Evolutionary conservation across 2,797 vertebrate species (phyloP).

Genomic region (Scomberomorus guttatus): DNA sequence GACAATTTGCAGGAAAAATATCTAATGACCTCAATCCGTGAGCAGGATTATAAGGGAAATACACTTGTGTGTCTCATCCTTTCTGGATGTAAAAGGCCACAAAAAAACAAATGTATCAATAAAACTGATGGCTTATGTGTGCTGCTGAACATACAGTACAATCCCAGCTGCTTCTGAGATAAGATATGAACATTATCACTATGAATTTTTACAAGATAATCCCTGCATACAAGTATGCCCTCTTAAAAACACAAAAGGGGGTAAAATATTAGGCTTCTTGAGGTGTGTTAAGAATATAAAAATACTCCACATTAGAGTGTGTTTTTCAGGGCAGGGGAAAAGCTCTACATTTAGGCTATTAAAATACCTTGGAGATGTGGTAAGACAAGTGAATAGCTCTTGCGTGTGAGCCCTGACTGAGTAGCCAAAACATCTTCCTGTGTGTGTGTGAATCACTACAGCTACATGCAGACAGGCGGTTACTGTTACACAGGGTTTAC

Average conservation of each 20-base stretch:
- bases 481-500: constrained; percentile 46
- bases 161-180: not conserved
- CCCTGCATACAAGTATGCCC: too few species aligned
- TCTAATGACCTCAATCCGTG: constrained; percentile 6
- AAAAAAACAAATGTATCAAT: constrained; percentile 37
- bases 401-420: constrained; percentile 15
- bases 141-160: too few species aligned
- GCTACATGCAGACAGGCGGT: constrained; percentile 21
- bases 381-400: constrained; percentile 16
- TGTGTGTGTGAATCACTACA: constrained; percentile 32
- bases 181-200: not conserved
- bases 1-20: not conserved
- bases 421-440: constrained; percentile 25
- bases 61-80: constrained; percentile 5
- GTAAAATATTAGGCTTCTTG: not conserved
- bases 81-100: constrained; percentile 3
- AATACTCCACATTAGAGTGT: not conserved
- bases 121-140: not conserved
- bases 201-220: too few species aligned
- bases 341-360: constrained; percentile 10
- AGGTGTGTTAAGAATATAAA: not conserved
- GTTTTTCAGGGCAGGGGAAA: constrained; percentile 3
- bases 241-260: not conserved
- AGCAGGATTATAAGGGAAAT: not conserved
- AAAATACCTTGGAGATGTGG: constrained; percentile 32